Percentiles rank a stretch among this genome's conserved stretches.
phyloP scores from a whole-genome alignment of 2,113 vertebrate genomes.

The Numenius arquata region DNA sequence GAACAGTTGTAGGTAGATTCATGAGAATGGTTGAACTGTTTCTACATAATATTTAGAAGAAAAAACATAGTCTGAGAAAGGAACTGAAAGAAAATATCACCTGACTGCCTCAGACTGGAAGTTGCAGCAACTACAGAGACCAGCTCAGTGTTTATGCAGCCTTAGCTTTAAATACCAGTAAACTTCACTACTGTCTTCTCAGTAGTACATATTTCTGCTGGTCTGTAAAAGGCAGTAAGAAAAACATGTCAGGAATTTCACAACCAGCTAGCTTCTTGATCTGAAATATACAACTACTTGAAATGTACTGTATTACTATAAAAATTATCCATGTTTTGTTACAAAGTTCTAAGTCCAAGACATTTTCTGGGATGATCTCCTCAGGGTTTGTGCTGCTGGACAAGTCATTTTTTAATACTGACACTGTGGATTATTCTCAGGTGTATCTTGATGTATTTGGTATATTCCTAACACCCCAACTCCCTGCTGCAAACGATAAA shows the following conservation, averaged over 20 bases:
- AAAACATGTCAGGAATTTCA: background rate
- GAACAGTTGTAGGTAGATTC: background rate
- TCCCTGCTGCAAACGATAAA: background rate
- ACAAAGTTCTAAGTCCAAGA: background rate
- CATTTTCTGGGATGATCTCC: background rate
- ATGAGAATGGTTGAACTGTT: background rate
- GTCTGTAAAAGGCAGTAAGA: background rate
- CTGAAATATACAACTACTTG: background rate
- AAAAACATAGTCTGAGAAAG: background rate
- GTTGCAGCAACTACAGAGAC: background rate
- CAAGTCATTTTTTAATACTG: background rate
- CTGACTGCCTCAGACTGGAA: background rate
- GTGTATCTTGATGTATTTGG: background rate
- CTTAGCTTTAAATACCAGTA: background rate
- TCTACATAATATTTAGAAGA: background rate
- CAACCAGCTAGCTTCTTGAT: background rate
- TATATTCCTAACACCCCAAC: background rate
- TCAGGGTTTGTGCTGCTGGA: background rate
- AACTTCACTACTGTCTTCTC: background rate
- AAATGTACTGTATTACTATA: background rate
- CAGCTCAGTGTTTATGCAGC: background rate
- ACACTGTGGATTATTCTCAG: background rate
- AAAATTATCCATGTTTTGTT: background rate
- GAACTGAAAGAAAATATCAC: background rate
- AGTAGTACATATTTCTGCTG: background rate